Evolutionary conservation across 2,113 vertebrate species (phyloP), one percentile per base, ranked within the genome.

Genomic region (Bothrops jararaca): DNA sequence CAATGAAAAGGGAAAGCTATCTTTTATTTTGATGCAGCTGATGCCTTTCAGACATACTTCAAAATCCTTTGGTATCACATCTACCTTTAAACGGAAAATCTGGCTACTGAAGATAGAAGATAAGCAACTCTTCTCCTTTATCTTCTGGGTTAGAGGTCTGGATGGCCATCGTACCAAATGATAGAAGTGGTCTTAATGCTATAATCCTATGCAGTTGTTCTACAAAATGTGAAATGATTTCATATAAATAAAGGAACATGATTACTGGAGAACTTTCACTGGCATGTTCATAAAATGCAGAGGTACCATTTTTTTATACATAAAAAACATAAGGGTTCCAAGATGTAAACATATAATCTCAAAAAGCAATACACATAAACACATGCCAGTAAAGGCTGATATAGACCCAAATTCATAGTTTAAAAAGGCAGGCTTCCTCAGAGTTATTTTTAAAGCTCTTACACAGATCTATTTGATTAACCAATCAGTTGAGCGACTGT

Each of bases 21-120:
- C 87, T 93, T n/a, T 56, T 34, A 90, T 93, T 95, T 92, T 90
- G 5, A 90, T 93, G 57, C 69, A 48, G 15, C 2, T 95, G 80
- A 94, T 93, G 57, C 26, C 53, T 95, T 95, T 95, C 90, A 96
- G 29, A 89, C 91, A n/a, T 18, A 60, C 7, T 94, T 95, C 64
- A 93, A 90, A 39, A 34, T 90, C 52, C 53, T 39, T 48, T 0
- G 45, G 64, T 69, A 69, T 54, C 80, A 1, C 52, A 58, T 26
- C 13, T 58, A 54, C 89, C 22, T 50, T 45, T 80, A 93, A 89
- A 7, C 89, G 89, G 69, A 39, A 95, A 95, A 92, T 90, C 22
- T 92, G 50, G 89, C 53, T 34, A 64, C 93, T 87, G 48, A 11
- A 92, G 26, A 10, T 91, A 45, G 34, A 93, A 89, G 23, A 5